phyloP scores from a whole-genome alignment of 2,888 invertebrate species.

The Ormyrus thymus region DNA sequence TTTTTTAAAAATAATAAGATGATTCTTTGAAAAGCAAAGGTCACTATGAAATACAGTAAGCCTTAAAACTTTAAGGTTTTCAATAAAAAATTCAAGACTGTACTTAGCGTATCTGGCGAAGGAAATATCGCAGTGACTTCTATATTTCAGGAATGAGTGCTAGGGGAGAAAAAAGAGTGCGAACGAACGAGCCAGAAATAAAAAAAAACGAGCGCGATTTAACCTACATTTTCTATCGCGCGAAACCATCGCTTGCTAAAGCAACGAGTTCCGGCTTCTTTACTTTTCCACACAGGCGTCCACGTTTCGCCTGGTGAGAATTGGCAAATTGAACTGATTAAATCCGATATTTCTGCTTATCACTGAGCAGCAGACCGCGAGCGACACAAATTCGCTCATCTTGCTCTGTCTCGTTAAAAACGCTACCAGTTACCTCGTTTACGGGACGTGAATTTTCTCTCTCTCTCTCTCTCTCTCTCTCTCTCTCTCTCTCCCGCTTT shows the following conservation, averaged over 20 bases:
- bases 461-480: conserved; percentile 3
- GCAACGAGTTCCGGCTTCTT: not conserved
- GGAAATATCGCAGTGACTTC: too few relatives aligned
- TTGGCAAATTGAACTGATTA: conserved; percentile 57
- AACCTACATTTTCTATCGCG: conserved; percentile 31
- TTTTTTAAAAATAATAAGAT: too few relatives aligned
- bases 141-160: too few relatives aligned
- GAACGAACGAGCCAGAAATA: conserved; percentile 11
- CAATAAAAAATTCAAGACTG: too few relatives aligned
- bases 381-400: not conserved
- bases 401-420: conserved; percentile 1
- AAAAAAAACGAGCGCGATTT: conserved; percentile 41
- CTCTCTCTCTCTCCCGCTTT: not conserved
- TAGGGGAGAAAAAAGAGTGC: too few relatives aligned
- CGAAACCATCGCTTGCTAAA: not conserved
- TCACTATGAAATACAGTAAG: too few relatives aligned
- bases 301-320: not conserved
- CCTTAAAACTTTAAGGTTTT: too few relatives aligned
- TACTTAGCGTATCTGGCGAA: too few relatives aligned
- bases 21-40: too few relatives aligned
- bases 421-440: too few relatives aligned
- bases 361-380: conserved; percentile 51
- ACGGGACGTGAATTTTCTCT: not conserved
- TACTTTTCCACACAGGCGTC: not conserved
- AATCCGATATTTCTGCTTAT: conserved; percentile 56